Base-by-base conservation (phyloP, 2,797 vertebrate genomes). In the Centroberyx gerrardi region DNA sequence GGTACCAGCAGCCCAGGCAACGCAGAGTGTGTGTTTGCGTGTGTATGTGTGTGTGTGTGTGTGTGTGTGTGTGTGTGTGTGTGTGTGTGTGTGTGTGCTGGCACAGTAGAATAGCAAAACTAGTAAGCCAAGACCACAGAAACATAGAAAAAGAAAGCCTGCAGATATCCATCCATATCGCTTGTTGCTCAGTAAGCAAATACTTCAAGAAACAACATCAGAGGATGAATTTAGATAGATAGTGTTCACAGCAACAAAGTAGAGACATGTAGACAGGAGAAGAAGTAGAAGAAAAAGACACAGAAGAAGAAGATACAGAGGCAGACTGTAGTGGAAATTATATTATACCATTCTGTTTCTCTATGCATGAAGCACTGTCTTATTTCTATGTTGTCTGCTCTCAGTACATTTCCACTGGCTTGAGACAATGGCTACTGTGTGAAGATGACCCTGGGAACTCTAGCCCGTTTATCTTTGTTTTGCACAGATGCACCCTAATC, bases 1-100 rank as follows among this genome's bases (percentile, higher is more conserved):
- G 77, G 31, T 74, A 68, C 58, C 64, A 58, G 71, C 72, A 58
- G 33, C 40, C 52, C 71, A 64, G 52, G 46, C 33, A 33, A 33
- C 33, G 7, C 33, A 33, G 33, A 44, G 51, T 49, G 59, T 55
- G 28, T 36, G 51, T 64, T 44, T 74, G 49, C 62, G 58, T 80
- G 29, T 77, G 49, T 9, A 29, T 71, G 49, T 33, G 10, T 51
- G 2, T 59, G 42, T 12, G 17, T 38, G 28, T 55, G 17, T 40
- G 33, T 22, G 31, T 36, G 33, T n/a, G 29, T 33, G 36, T 18
- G 58, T 14, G 48, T 31, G 28, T 40, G 5, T 60, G 33, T 18
- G 58, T 60, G 33, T 28, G 36, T 18, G 36, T 18, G 17, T 36
- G 38, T 13, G 59, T 15, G 48, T 33, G 29, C 29, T 40, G 58